Base-by-base conservation (phyloP, 2,797 vertebrate genomes). In the Coluber constrictor region DNA sequence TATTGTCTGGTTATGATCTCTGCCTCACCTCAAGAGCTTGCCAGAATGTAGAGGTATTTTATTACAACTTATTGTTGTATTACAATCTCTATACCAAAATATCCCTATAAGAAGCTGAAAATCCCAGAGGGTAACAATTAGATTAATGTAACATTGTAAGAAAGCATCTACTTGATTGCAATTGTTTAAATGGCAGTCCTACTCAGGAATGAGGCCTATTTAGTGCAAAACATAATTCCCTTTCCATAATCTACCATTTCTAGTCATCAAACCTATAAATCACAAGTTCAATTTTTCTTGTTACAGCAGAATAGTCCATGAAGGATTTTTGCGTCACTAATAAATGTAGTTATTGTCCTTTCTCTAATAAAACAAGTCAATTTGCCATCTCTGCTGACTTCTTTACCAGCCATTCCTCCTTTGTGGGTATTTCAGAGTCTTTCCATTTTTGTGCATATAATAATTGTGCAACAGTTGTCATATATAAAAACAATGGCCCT, bases 1-100 rank as follows among this genome's bases (percentile, higher is more conserved):
- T 94, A 96, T 96, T 92, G 95, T 95, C 95, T 94, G 94, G 92
- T 93, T 94, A 96, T 94, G 66, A 88, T 63, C 94, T 94, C 94
- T 94, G 93, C 94, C 95, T 94, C 93, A 86, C 56, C 93, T 94
- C 94, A 92, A 88, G 90, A 89, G 93, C 96, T 95, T 95, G 91
- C 93, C 91, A 93, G 56, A 93, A 43, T 63, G 32, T 63, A 43
- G 61, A 94, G 92, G 93, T 88, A 91, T 90, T 94, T 63, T 95
- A 93, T 96, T 95, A 89, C 93, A 94, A 92, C 91, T 92, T 92
- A 92, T 95, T 87, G 90, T 0, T 0, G 86, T 95, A 92, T 93
- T 93, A 43, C 13, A 87, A 29, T 54, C 9, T 43, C 29, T 55
- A 27, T 87, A 56, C 47, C 86, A 86, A 86, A 43, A 37, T 63